phyloP scores from a whole-genome alignment of 2,888 invertebrate genomes.

The Mactromeris polynyma region DNA sequence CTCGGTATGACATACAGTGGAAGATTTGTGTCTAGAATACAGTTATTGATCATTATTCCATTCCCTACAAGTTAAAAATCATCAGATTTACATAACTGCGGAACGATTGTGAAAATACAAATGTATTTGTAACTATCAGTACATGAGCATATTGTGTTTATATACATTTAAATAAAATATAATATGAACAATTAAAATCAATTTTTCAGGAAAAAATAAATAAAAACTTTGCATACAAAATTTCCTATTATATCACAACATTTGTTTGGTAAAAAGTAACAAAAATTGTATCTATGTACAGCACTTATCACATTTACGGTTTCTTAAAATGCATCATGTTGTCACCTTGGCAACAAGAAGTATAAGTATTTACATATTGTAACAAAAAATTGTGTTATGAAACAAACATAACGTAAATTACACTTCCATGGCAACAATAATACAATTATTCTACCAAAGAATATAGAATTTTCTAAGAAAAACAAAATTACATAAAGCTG shows the following conservation, averaged over 20 bases:
- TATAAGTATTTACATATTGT: background rate
- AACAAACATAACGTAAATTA: slow-evolving; percentile 2
- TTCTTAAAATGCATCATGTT: slow-evolving; percentile 11
- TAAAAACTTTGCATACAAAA: slow-evolving; percentile 1
- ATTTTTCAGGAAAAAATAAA: background rate
- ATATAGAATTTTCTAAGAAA: background rate
- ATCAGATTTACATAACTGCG: no score
- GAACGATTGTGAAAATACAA: no score
- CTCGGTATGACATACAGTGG: no score
- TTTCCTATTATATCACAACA: background rate
- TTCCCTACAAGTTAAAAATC: no score
- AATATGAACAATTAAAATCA: background rate
- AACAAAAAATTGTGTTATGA: background rate
- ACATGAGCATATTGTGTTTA: background rate
- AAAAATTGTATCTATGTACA: background rate
- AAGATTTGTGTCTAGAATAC: no score
- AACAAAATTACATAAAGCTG: background rate
- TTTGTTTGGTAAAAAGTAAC: background rate
- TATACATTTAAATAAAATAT: background rate
- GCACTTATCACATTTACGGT: slow-evolving; percentile 4
- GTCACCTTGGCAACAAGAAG: background rate
- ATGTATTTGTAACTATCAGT: background rate
- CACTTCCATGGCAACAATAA: background rate
- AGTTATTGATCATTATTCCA: no score
- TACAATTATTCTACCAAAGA: background rate